Evolutionary conservation across 2,797 vertebrate genomes (phyloP).

Genomic region (Limnodromus scolopaceus): DNA sequence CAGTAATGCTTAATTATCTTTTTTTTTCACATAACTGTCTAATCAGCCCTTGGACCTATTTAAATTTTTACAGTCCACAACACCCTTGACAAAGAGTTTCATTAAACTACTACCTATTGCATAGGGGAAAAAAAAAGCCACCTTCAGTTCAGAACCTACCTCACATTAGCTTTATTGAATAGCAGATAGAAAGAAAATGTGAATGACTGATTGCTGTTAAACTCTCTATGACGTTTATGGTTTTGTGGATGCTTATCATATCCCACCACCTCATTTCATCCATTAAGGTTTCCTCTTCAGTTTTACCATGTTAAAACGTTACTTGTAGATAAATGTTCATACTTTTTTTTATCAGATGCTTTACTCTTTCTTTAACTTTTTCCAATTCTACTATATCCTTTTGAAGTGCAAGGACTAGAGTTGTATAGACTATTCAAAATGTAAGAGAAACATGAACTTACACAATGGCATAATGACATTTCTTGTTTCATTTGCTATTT

Average conservation of each 20-base stretch:
- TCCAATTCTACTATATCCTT: not conserved
- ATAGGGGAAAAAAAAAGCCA: not conserved
- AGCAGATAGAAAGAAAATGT: not conserved
- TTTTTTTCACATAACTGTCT: not conserved
- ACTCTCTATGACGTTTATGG: not conserved
- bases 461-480: not conserved
- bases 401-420: accelerated
- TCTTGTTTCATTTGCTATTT: not conserved
- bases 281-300: not conserved
- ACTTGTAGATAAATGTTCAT: not conserved
- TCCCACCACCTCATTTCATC: not conserved
- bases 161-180: not conserved
- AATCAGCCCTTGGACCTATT: not conserved
- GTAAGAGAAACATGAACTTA: not conserved
- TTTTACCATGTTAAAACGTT: not conserved
- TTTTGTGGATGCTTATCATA: not conserved
- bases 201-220: not conserved
- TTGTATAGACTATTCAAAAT: not conserved
- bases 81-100: not conserved
- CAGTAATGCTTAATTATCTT: not conserved
- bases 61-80: not conserved
- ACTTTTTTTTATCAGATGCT: not conserved
- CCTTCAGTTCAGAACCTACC: not conserved
- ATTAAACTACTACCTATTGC: not conserved
- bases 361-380: not conserved